Evolutionary conservation across 1,140 invertebrate genomes (phyloP), one percentile per base, ranked within the genome.

Genomic region (Nasonia giraulti): DNA sequence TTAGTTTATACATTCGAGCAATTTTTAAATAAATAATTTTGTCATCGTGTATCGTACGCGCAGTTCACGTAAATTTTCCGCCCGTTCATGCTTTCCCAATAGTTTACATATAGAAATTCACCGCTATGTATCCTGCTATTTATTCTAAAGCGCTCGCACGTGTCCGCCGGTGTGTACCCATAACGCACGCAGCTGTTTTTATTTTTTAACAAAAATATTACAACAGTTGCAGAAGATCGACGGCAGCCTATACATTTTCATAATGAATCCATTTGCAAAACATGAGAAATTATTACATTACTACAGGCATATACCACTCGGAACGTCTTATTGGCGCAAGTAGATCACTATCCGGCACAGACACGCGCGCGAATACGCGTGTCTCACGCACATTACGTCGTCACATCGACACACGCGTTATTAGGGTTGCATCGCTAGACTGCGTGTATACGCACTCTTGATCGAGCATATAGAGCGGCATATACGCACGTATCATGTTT

Each of bases 331-430:
- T 44, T 7, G 6, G 7, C 40, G 10, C 40, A 11, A 44, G 40
- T 44, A 44, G 40, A 44, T 5, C 40, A 44, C 8, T 8, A 10
- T 44, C 40, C 40, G 8, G 23, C 23, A 74, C 71, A 40, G 2
- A 74, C 73, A 75, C 73, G 17, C 66, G 23, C 27, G 31, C 31
- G 40, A 20, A 23, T 47, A 75, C 80, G 85, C 89, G 87, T 88
- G 90, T 89, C 87, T 78, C 88, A 89, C 89, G 90, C 89, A 90
- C 88, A 90, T 91, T 91, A 89, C 90, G 89, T 90, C 90, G 88
- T 86, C 88, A 73, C 86, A 86, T 89, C 87, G 88, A 89, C 89
- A 91, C 91, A 91, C 89, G 90, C 87, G 88, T 89, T 92, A 92
- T 89, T 92, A 92, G 91, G 91, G 87, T 89, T 90, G 87, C 90